Conservation (phyloP, 2,797 vertebrate species). For the Sebastes alutus region DNA sequence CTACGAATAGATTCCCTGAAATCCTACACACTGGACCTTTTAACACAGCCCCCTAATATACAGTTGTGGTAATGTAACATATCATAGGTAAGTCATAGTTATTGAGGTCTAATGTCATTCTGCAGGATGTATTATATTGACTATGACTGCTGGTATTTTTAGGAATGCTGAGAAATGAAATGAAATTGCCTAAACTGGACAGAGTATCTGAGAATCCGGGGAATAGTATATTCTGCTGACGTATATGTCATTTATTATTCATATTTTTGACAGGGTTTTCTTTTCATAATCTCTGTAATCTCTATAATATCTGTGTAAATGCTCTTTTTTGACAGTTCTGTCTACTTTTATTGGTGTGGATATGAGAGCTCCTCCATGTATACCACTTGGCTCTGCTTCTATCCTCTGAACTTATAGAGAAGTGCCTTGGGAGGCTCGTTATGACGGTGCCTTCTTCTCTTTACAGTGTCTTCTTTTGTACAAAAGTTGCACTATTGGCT, state of each 20-base stretch:
- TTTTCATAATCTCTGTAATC: slow-evolving; percentile 29
- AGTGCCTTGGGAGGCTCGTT: slow-evolving; percentile 1
- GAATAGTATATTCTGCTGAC: not conserved
- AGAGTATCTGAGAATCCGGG: too few species aligned
- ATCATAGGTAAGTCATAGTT: not conserved
- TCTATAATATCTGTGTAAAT: slow-evolving; percentile 40
- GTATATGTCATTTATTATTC: not conserved
- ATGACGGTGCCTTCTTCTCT: not conserved
- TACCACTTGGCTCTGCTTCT: slow-evolving; percentile 37
- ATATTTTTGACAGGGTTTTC: slow-evolving; percentile 37
- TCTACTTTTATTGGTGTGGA: slow-evolving; percentile 47
- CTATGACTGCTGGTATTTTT: not conserved
- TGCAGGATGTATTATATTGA: not conserved
- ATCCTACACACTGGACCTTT: too few species aligned
- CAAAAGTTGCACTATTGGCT: slow-evolving; percentile 9
- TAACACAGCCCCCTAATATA: not conserved
- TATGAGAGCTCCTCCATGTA: slow-evolving; percentile 27
- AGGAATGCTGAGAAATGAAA: not conserved
- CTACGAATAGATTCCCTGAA: too few species aligned
- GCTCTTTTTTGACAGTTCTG: slow-evolving; percentile 31
- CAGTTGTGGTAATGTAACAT: not conserved
- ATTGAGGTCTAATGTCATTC: not conserved
- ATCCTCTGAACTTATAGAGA: slow-evolving; percentile 37
- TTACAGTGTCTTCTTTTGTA: not conserved
- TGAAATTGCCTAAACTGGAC: not conserved